Evolutionary conservation across 2,797 vertebrate genomes (phyloP), one percentile per base, ranked within the genome.

Genomic region (Selene dorsalis): DNA sequence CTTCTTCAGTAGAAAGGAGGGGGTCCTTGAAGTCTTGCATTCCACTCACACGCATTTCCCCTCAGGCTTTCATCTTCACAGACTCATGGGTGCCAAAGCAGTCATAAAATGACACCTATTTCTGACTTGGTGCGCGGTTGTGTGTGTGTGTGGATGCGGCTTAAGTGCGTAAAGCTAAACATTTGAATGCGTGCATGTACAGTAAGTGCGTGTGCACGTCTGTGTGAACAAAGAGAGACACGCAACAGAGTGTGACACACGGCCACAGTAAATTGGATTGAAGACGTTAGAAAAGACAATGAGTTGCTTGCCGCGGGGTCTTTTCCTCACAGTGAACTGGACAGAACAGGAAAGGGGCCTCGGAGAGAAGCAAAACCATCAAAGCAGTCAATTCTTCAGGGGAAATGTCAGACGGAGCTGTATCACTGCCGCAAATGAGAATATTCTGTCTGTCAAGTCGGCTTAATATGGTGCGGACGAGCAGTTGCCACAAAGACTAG

Each of bases 201-300:
- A 61, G 75, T n/a, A 11, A n/a, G 56, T 56, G 61, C 57, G 30
- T 62, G 7, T 32, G 35, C 12, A 13, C 4, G 11, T 45, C 24
- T 32, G n/a, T 70, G 77, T 77, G 70, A 78, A 82, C 61, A 43
- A 22, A 79, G 43, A 69, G 41, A 83, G 79, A 62, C 59, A 20
- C 50, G 74, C 73, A 58, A 73, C 71, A 38, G 41, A 66, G 71
- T 77, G 70, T 61, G 82, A 86, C 77, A 81, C 56, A 38, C 73
- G 67, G 76, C 71, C 16, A 7, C 75, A 48, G 70, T 83, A 90
- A 89, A 90, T 83, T 86, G 82, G 82, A 90, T 73, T 84, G 79
- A 89, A 86, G 75, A 90, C 66, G 83, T 77, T 68, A 59, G 80
- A 85, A 32, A 85, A 91, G 87, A 92, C 89, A 93, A 89, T 87